These are phyloP conservation scores for Geodia barretti DNA, from an alignment of 37 sponge, comb jelly and placozoan species.

Conservation along the genomic window DNA sequence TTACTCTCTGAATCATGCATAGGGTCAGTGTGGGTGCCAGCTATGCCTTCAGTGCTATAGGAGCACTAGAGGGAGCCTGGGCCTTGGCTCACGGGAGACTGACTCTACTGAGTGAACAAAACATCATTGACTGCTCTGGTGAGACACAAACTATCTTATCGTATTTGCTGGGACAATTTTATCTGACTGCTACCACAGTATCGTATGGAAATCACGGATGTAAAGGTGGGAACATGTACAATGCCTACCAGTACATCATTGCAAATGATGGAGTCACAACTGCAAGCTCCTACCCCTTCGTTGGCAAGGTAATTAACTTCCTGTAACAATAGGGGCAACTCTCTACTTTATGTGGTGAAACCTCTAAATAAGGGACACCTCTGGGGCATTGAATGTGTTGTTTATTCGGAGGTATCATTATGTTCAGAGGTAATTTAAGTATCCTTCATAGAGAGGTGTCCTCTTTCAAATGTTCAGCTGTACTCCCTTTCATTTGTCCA, in stretches of 20 bases:
- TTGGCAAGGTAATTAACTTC: background rate
- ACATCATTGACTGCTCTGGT: conserved; percentile 89
- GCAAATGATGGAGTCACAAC: background rate
- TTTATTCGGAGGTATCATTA: too few relatives aligned
- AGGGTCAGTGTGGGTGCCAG: too few relatives aligned
- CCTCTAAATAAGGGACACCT: too few relatives aligned
- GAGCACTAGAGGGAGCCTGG: conserved; percentile 73
- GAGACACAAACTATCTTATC: background rate
- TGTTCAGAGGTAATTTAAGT: too few relatives aligned
- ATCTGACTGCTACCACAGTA: background rate
- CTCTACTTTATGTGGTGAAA: too few relatives aligned
- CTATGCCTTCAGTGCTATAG: conserved; percentile 90
- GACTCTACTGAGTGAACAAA: conserved; percentile 84
- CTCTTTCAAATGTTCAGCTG: too few relatives aligned
- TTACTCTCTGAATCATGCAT: too few relatives aligned
- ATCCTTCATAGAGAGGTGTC: too few relatives aligned
- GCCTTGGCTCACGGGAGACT: conserved; percentile 43
- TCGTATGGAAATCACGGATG: background rate
- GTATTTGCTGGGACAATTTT: too few relatives aligned
- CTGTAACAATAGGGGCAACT: too few relatives aligned
- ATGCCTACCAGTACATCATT: background rate
- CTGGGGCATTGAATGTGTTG: too few relatives aligned
- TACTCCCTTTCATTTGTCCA: background rate
- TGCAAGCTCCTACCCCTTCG: background rate
- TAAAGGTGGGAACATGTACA: background rate